phyloP scores from a whole-genome alignment of 2,888 invertebrate species.

The Mesopsocus fuscifrons region DNA sequence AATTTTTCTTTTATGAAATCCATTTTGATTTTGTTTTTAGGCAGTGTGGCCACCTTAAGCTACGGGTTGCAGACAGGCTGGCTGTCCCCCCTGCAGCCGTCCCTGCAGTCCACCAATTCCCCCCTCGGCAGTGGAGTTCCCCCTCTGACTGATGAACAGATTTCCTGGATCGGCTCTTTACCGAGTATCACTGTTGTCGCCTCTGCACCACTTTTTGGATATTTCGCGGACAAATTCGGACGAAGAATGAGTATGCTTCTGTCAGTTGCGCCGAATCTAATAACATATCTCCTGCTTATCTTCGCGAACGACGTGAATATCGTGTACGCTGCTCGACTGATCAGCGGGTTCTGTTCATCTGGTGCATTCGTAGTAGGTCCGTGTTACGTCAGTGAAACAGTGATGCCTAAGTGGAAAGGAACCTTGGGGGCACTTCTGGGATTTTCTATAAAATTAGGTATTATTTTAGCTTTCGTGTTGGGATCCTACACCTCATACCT shows the following conservation, averaged over 20 bases:
- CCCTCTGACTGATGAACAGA: slow-evolving; percentile 28
- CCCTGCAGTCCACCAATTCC: slow-evolving; percentile 25
- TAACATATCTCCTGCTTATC: slow-evolving; percentile 35
- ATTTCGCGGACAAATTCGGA: slow-evolving; percentile 28
- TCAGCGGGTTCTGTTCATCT: slow-evolving; percentile 35
- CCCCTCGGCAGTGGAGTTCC: slow-evolving; percentile 25
- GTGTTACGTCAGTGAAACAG: slow-evolving; percentile 38
- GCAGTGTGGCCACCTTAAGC: slow-evolving; percentile 31
- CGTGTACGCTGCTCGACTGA: slow-evolving; percentile 30
- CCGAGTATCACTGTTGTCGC: slow-evolving; percentile 32
- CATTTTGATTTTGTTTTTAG: slow-evolving; percentile 22
- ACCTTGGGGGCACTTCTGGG: slow-evolving; percentile 34
- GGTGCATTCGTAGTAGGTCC: slow-evolving; percentile 32
- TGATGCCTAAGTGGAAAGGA: slow-evolving; percentile 32
- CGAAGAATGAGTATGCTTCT: slow-evolving; percentile 30
- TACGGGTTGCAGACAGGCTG: slow-evolving; percentile 35
- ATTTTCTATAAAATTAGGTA: slow-evolving; percentile 29
- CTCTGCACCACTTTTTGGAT: slow-evolving; percentile 27
- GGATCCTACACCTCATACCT: slow-evolving; percentile 31
- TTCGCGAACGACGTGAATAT: slow-evolving; percentile 26
- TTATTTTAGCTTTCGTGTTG: slow-evolving; percentile 27
- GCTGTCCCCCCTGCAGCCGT: slow-evolving; percentile 32
- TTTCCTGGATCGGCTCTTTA: slow-evolving; percentile 32
- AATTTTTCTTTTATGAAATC: no score
- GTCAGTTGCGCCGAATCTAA: slow-evolving; percentile 29